Evolutionary conservation across 2,113 vertebrate genomes (phyloP).

Genomic region (Poeciliopsis occidentalis): DNA sequence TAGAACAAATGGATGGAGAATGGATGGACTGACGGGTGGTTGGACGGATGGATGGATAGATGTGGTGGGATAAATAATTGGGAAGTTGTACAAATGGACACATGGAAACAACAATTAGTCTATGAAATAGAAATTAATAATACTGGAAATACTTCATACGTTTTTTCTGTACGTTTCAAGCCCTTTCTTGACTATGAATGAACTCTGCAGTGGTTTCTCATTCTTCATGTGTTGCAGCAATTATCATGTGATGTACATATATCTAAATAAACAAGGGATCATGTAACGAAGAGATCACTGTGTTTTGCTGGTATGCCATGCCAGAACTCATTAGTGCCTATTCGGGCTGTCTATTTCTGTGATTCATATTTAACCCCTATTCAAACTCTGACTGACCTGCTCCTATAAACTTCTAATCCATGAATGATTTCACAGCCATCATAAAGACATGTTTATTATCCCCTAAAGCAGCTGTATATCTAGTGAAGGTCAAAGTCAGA

Average conservation of each 20-base stretch:
- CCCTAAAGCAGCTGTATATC: slow-evolving; percentile 67
- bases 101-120: background rate
- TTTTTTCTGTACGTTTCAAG: background rate
- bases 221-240: too few species aligned
- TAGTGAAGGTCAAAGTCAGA: slow-evolving; percentile 69
- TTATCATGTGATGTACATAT: too few species aligned
- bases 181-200: background rate
- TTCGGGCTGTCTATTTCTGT: slow-evolving; percentile 70
- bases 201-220: background rate
- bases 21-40: too few species aligned
- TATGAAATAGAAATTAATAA: background rate
- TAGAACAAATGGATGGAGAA: too few species aligned
- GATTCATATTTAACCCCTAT: slow-evolving; percentile 63
- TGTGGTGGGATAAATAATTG: too few species aligned
- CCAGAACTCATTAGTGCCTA: slow-evolving; percentile 56
- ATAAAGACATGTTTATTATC: slow-evolving; percentile 78
- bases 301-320: slow-evolving; percentile 41
- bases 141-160: background rate
- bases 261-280: too few species aligned
- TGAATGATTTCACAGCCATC: slow-evolving; percentile 75
- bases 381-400: slow-evolving; percentile 62
- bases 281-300: background rate
- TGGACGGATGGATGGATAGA: too few species aligned
- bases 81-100: background rate
- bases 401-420: slow-evolving; percentile 77